A percentile compares a stretch with the other conserved stretches of the same genome.
phyloP scores from a whole-genome alignment of 2,113 vertebrate genomes.

The Tetraodon nigroviridis region DNA sequence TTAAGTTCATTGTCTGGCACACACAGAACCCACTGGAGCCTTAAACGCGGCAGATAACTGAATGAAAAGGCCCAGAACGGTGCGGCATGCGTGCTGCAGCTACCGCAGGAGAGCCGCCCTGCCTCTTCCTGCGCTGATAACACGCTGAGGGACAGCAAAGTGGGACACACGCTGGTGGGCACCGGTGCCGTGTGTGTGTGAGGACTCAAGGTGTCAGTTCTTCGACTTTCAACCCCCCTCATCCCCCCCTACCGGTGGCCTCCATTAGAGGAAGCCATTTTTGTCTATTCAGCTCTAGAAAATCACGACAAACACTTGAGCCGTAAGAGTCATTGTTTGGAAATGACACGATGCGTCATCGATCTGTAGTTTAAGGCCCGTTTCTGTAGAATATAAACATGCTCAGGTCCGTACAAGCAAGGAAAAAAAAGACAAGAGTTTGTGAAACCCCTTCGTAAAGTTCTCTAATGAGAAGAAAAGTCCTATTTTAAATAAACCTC shows the following conservation, averaged over 20 bases:
- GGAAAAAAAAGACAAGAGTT: no score
- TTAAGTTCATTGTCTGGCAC: neutral
- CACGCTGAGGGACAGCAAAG: conserved; percentile 58
- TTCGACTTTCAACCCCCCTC: conserved; percentile 57
- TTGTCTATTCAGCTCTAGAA: conserved; percentile 63
- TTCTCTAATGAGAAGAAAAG: no score
- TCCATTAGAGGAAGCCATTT: conserved; percentile 67
- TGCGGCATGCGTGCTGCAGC: neutral
- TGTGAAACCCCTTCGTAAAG: no score
- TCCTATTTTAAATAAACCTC: no score
- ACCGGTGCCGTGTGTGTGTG: conserved; percentile 22
- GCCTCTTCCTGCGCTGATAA: conserved; percentile 77
- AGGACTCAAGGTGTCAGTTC: conserved; percentile 54
- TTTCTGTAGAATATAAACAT: no score
- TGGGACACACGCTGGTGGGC: conserved; percentile 23
- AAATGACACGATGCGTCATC: neutral
- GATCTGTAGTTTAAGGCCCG: no score
- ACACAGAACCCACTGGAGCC: conserved; percentile 4
- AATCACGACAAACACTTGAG: conserved; percentile 54
- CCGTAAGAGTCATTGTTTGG: conserved; percentile 39
- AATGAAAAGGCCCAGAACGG: neutral
- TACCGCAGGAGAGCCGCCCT: conserved; percentile 60
- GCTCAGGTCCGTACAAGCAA: no score
- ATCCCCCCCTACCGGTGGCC: conserved; percentile 41
- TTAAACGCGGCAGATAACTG: conserved; percentile 2